Percentiles rank a stretch among this genome's conserved stretches.
These are phyloP conservation scores for Perognathus longimembris DNA, from an alignment of 2,113 vertebrate genomes.

Conservation along the genomic window DNA sequence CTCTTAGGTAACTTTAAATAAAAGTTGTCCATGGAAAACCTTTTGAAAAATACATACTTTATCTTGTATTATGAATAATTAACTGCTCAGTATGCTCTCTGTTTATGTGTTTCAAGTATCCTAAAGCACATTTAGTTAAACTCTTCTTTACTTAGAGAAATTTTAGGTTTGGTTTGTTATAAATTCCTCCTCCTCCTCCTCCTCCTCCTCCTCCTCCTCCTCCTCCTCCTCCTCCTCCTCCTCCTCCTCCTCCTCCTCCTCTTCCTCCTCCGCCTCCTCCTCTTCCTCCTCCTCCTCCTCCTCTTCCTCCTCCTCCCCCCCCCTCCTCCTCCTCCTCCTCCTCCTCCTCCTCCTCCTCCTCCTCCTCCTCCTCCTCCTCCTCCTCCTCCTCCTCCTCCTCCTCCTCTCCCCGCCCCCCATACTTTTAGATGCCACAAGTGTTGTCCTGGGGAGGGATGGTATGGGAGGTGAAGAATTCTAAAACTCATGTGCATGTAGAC, in stretches of 20 bases:
- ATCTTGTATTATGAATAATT: constrained; percentile 36
- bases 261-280: too few species aligned
- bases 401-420: too few species aligned
- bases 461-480: background rate
- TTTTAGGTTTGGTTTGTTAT: constrained; percentile 35
- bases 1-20: constrained; percentile 47
- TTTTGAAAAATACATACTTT: constrained; percentile 41
- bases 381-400: too few species aligned
- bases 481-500: constrained; percentile 37
- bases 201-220: too few species aligned
- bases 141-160: constrained; percentile 32
- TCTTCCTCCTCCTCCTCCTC: too few species aligned
- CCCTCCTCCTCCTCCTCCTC: too few species aligned
- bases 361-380: too few species aligned
- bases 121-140: constrained; percentile 10
- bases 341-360: too few species aligned
- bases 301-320: too few species aligned
- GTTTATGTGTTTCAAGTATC: constrained; percentile 31
- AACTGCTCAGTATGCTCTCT: background rate
- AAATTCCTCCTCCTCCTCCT: too few species aligned
- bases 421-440: constrained; percentile 56
- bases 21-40: constrained; percentile 27
- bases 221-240: too few species aligned
- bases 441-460: background rate
- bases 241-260: too few species aligned